Conservation (phyloP, 2,113 vertebrate genomes). For the Daphoenositta chrysoptera region DNA sequence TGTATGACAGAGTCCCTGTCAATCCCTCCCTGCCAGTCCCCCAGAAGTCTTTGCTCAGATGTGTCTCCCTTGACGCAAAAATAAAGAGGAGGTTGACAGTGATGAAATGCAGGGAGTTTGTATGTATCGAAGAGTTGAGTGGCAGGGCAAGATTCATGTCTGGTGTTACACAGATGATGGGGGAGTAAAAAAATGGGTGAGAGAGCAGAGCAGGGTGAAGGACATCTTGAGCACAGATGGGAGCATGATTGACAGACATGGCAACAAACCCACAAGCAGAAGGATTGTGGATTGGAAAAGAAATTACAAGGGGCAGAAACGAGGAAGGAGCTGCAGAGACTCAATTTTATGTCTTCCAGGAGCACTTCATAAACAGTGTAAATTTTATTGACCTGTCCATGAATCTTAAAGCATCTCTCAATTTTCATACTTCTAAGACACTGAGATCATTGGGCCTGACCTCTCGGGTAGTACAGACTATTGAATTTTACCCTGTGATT, state of each 20-base stretch:
- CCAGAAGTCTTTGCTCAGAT: neutral
- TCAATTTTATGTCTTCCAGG: neutral
- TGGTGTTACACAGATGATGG: neutral
- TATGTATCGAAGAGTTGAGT: neutral
- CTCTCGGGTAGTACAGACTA: neutral
- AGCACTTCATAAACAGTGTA: slow-evolving; percentile 10
- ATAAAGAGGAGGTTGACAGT: neutral
- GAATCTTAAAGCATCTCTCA: neutral
- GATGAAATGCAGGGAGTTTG: neutral
- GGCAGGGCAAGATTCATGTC: neutral
- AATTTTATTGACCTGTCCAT: slow-evolving; percentile 20
- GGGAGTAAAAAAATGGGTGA: slow-evolving; percentile 3
- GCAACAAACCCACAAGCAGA: neutral
- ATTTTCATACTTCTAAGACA: slow-evolving; percentile 4
- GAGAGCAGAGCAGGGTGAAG: neutral
- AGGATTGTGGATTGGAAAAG: neutral
- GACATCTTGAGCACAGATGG: neutral
- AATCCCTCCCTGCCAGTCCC: neutral
- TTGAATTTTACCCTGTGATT: slow-evolving; percentile 26
- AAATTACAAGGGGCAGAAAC: neutral
- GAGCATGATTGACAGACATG: neutral
- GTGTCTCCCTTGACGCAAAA: neutral
- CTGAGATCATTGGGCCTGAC: neutral
- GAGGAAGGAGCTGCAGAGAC: neutral
- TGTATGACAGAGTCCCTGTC: neutral